Conservation (phyloP, 2,797 vertebrate species). For the Cryptoprocta ferox region DNA sequence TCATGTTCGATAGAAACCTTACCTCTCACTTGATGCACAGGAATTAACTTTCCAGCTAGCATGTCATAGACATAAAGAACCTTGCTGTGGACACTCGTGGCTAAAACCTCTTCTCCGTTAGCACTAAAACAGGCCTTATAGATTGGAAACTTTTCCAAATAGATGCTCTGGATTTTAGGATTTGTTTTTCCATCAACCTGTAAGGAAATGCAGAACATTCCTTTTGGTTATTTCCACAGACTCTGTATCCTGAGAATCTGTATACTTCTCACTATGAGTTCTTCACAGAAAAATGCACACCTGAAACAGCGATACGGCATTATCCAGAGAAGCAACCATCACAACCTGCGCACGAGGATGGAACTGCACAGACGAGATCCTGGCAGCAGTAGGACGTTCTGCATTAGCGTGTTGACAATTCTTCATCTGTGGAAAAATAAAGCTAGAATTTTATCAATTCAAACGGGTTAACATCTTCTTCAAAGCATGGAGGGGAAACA, state of each 20-base stretch:
- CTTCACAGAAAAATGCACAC: conserved; percentile 81
- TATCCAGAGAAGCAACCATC: conserved; percentile 94
- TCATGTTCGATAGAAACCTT: conserved; percentile 37
- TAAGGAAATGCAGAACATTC: conserved; percentile 54
- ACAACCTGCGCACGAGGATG: conserved; percentile 95
- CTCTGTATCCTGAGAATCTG: background rate
- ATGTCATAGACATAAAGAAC: conserved; percentile 98
- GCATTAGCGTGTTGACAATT: conserved; percentile 92
- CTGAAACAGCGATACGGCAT: conserved; percentile 95
- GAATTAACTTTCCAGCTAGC: conserved; percentile 93
- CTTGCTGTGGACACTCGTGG: conserved; percentile 91
- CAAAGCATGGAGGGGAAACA: background rate
- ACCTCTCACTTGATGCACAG: conserved; percentile 92
- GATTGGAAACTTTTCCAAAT: conserved; percentile 94
- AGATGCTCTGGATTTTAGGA: conserved; percentile 96
- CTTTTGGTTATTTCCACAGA: conserved; percentile 10
- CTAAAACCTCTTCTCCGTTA: conserved; percentile 93
- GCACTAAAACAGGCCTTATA: conserved; percentile 92
- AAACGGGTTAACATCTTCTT: background rate
- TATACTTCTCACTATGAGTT: background rate
- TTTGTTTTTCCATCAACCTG: conserved; percentile 96
- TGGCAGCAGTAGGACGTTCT: conserved; percentile 86
- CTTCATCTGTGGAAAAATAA: conserved; percentile 88
- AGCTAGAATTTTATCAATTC: conserved; percentile 22
- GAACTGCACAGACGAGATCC: conserved; percentile 94